Evolutionary conservation across 2,797 vertebrate species (phyloP).

Genomic region (Paguma larvata): DNA sequence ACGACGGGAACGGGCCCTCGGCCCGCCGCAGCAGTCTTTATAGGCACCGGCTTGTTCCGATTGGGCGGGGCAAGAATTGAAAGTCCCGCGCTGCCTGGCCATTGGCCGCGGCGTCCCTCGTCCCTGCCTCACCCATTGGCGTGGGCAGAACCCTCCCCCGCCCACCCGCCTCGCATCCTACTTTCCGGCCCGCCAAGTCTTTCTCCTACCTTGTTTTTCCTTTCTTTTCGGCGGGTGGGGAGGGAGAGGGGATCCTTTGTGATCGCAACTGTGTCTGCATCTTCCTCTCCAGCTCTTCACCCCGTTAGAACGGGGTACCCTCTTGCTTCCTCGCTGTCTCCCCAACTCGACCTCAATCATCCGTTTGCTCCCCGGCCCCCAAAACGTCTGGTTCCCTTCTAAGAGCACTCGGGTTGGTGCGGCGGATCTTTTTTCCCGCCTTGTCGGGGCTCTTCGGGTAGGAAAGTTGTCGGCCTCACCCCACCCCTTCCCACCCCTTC

Average conservation of each 20-base stretch:
- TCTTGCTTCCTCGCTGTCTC: neutral
- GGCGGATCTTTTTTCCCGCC: neutral
- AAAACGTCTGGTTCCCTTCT: neutral
- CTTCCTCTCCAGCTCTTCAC: too few species aligned
- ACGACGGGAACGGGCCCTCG: rapidly evolving
- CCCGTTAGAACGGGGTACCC: neutral
- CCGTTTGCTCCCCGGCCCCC: neutral
- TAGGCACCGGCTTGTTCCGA: conserved; percentile 24
- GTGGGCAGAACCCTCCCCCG: neutral
- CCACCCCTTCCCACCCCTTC: neutral
- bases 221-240: neutral
- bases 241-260: rapidly evolving
- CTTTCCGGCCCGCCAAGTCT: neutral
- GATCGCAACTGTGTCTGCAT: rapidly evolving
- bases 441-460: neutral
- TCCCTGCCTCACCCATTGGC: neutral
- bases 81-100: conserved; percentile 36
- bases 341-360: rapidly evolving
- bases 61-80: neutral
- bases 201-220: rapidly evolving
- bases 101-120: neutral
- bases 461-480: neutral
- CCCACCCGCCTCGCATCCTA: neutral
- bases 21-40: neutral
- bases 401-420: neutral